Evolutionary conservation across 1,140 invertebrate species (phyloP), one percentile per base, ranked within the genome.

Genomic region (Papilio machaon): DNA sequence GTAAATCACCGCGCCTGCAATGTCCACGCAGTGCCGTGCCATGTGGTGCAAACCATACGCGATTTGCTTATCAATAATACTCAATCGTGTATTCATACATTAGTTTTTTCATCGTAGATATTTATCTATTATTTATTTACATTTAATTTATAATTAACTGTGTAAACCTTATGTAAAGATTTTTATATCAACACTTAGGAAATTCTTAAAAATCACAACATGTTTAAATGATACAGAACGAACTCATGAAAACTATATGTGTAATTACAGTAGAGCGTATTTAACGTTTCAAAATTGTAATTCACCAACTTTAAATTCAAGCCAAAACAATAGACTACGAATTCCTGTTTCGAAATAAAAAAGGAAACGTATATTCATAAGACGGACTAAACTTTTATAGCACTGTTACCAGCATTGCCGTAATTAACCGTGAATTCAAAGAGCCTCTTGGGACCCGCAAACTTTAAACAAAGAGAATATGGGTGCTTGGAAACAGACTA

Each of bases 1-100:
- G 85, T 87, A 87, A 88, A 88, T 88, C 84, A 85, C 82, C 46
- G 70, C 70, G 70, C 43, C 73, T 46, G 47, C 73, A 47, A 52
- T n/a, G 73, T 75, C 73, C 70, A 46, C 43, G 70, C 38, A 73
- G 30, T 15, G 15, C 43, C 35, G 17, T 8, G 70, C 70, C 70
- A 43, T 75, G 73, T 52, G 73, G 73, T 23, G 11, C 19, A 75
- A 75, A 47, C n/a, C 47, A 75, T 7, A 49, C 73, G 73, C 73
- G 47, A 52, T 52, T 67, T 67, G 64, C 64, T 67, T 67, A 67
- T 67, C 64, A 67, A 67, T 23, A 64, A 4, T 11, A 64, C 11
- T 64, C 9, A 30, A 64, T 11, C 4, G 0, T 11, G n/a, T 17
- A 52, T 2, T 15, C 4, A 15, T 52, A 52, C 2, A 52, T 52